A percentile compares a stretch with the other conserved stretches of the same genome.
phyloP scores from a whole-genome alignment of 1,140 invertebrate genomes.

The Thereuonema tuberculata region DNA sequence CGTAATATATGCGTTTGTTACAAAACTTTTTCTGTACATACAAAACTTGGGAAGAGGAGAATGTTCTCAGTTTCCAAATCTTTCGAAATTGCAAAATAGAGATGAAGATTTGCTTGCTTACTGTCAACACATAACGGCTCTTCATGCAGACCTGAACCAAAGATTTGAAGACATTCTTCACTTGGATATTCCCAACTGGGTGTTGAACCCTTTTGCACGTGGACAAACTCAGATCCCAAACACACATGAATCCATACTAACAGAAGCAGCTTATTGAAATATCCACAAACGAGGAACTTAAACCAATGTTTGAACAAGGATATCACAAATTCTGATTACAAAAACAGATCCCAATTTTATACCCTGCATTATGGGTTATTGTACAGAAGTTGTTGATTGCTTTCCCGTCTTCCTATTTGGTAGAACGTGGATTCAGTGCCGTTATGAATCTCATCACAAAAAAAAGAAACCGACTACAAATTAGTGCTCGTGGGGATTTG shows the following conservation, averaged over 20 bases:
- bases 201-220: slow-evolving; percentile 13
- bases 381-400: slow-evolving; percentile 15
- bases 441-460: slow-evolving; percentile 12
- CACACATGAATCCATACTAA: background rate
- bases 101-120: slow-evolving; percentile 12
- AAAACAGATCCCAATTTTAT: slow-evolving; percentile 11
- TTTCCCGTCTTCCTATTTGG: slow-evolving; percentile 17
- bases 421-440: slow-evolving; percentile 14
- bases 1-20: slow-evolving; percentile 10
- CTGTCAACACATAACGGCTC: slow-evolving; percentile 9
- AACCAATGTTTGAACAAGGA: slow-evolving; percentile 13
- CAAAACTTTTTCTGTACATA: slow-evolving; percentile 14
- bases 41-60: background rate
- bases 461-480: slow-evolving; percentile 13
- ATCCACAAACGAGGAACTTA: slow-evolving; percentile 12
- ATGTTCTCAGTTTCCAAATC: slow-evolving; percentile 1
- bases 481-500: slow-evolving; percentile 10
- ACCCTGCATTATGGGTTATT: slow-evolving; percentile 13
- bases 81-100: background rate
- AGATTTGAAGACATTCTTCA: slow-evolving; percentile 17
- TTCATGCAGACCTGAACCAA: slow-evolving; percentile 14
- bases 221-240: no score
- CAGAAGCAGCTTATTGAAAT: slow-evolving; percentile 9
- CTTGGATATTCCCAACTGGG: slow-evolving; percentile 15
- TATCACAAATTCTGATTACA: slow-evolving; percentile 18